phyloP scores from a whole-genome alignment of 2,888 invertebrate genomes.

The Teinopalpus imperialis region DNA sequence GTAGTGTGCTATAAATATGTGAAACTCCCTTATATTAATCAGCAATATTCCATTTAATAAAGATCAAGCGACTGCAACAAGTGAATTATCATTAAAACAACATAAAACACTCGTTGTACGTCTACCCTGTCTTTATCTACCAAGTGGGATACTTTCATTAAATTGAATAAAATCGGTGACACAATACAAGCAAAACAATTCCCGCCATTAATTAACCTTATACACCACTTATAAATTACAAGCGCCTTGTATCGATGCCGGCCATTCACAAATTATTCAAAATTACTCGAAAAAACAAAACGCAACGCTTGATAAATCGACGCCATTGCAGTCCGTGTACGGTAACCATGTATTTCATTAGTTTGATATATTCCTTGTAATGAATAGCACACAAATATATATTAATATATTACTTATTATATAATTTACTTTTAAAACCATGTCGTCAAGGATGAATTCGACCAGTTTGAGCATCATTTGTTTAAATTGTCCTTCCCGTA shows the following conservation, averaged over 20 bases:
- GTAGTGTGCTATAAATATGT: no score
- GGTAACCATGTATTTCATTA: conserved; percentile 29
- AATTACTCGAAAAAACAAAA: conserved; percentile 61
- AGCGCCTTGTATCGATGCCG: conserved; percentile 51
- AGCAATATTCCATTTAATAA: conserved; percentile 25
- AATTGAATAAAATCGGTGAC: conserved; percentile 43
- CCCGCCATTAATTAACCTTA: conserved; percentile 59
- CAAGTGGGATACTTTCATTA: conserved; percentile 36
- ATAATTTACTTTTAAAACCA: no score
- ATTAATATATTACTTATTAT: no score
- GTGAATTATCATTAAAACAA: conserved; percentile 43
- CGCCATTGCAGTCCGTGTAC: conserved; percentile 49
- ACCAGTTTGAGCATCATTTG: no score
- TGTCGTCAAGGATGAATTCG: no score
- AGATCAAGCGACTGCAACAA: conserved; percentile 25
- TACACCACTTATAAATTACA: conserved; percentile 60
- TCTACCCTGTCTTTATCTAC: conserved; percentile 29
- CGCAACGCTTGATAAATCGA: conserved; percentile 55
- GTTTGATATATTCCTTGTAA: no score
- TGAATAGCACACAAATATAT: no score
- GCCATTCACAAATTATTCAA: conserved; percentile 70
- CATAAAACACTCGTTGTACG: conserved; percentile 42
- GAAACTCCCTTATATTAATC: no score
- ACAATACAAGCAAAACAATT: conserved; percentile 49
- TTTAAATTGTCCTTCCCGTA: conserved; percentile 41